Conservation (phyloP, 2,113 vertebrate genomes). For the Caranx melampygus region DNA sequence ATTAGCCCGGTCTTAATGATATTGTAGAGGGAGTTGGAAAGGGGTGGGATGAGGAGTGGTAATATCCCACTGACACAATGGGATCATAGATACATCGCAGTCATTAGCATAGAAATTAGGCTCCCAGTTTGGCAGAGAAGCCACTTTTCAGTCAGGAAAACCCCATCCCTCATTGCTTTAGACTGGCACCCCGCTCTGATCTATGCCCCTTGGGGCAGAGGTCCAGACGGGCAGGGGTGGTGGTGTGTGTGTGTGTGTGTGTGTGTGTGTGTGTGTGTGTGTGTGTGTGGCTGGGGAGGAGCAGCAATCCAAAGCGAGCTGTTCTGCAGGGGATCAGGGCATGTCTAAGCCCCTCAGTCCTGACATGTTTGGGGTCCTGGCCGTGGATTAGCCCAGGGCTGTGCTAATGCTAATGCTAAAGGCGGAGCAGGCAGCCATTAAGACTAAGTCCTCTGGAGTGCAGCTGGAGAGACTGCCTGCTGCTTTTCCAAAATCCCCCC, state of each 20-base stretch:
- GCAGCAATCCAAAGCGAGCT: constrained; percentile 47
- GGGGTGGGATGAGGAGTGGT: constrained; percentile 60
- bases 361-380: constrained; percentile 67
- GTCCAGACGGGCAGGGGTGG: constrained; percentile 13
- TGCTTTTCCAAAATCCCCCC: constrained; percentile 66
- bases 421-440: constrained; percentile 68
- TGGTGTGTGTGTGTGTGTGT: too few relatives aligned
- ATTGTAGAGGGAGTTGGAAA: constrained; percentile 59
- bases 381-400: constrained; percentile 71
- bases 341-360: constrained; percentile 55
- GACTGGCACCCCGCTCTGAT: constrained; percentile 20
- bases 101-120: constrained; percentile 80
- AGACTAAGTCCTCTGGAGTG: constrained; percentile 71
- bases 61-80: constrained; percentile 81
- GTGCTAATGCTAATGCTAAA: constrained; percentile 77
- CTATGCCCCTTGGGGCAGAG: constrained; percentile 9
- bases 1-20: constrained; percentile 77
- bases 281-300: constrained; percentile 2
- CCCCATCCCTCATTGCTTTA: constrained; percentile 47
- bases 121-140: constrained; percentile 54
- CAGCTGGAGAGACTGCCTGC: constrained; percentile 65
- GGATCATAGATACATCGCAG: constrained; percentile 78
- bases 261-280: too few relatives aligned
- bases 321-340: constrained; percentile 58
- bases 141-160: constrained; percentile 50